phyloP scores from a whole-genome alignment of 1,140 invertebrate genomes.

The Sycophaga agraensis region DNA sequence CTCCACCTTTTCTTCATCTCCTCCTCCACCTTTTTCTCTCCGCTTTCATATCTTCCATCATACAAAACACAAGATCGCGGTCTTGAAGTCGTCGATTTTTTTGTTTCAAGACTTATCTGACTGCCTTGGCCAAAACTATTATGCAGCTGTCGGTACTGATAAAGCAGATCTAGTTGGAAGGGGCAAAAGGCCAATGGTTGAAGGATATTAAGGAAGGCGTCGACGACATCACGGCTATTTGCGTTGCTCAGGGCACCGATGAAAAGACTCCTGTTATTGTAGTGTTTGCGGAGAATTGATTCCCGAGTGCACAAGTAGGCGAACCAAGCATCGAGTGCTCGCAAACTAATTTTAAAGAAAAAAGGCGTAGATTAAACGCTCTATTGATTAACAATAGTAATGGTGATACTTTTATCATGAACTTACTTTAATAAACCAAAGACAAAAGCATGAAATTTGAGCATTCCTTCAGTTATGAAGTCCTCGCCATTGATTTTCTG shows the following conservation, averaged over 20 bases:
- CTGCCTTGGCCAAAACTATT: conserved; percentile 65
- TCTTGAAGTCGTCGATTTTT: conserved; percentile 38
- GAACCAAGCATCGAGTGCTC: conserved; percentile 83
- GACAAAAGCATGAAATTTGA: conserved; percentile 89
- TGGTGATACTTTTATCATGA: no score
- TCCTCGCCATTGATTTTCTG: conserved; percentile 83
- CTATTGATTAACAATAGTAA: background rate
- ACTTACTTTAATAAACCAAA: conserved; percentile 86
- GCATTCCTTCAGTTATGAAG: conserved; percentile 77
- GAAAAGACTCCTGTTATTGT: conserved; percentile 70
- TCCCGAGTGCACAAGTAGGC: conserved; percentile 80
- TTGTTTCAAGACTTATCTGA: background rate
- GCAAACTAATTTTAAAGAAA: conserved; percentile 60
- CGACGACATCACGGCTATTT: conserved; percentile 66
- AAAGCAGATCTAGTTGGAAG: conserved; percentile 79
- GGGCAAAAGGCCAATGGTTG: conserved; percentile 75
- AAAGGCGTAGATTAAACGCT: conserved; percentile 3
- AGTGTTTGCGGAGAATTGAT: conserved; percentile 79
- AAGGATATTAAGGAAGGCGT: conserved; percentile 71
- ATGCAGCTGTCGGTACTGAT: conserved; percentile 76
- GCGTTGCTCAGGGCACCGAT: conserved; percentile 67
- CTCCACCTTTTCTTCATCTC: conserved; percentile 73
- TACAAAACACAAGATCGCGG: conserved; percentile 69
- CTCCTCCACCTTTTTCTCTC: conserved; percentile 60
- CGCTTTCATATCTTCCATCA: conserved; percentile 43